phyloP scores from a whole-genome alignment of 2,888 invertebrate genomes.

The Endotricha flammealis region DNA sequence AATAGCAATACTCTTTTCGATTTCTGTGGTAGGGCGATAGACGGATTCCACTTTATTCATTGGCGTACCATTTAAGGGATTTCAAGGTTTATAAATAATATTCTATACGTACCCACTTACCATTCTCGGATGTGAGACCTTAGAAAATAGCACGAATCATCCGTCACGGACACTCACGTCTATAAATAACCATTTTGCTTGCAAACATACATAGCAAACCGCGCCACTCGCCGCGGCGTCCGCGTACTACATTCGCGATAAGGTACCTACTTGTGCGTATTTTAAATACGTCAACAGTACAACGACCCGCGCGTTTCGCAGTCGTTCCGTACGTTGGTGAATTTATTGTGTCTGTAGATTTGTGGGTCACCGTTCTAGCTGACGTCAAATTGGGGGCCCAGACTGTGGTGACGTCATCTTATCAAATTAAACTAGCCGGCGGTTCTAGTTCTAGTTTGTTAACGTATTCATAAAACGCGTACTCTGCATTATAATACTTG shows the following conservation, averaged over 20 bases:
- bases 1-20: no score
- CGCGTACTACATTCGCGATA: slow-evolving; percentile 71
- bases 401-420: slow-evolving; percentile 64
- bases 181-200: slow-evolving; percentile 72
- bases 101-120: slow-evolving; percentile 36
- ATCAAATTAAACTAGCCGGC: slow-evolving; percentile 59
- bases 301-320: slow-evolving; percentile 67
- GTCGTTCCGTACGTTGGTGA: slow-evolving; percentile 67
- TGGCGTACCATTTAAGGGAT: no score
- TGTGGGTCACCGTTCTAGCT: slow-evolving; percentile 73
- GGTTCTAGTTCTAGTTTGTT: slow-evolving; percentile 65
- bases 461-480: slow-evolving; percentile 58
- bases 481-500: slow-evolving; percentile 59
- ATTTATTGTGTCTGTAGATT: slow-evolving; percentile 77
- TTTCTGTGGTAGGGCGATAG: no score
- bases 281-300: slow-evolving; percentile 76
- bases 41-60: no score
- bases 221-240: slow-evolving; percentile 54
- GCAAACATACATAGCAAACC: slow-evolving; percentile 61
- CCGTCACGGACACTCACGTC: slow-evolving; percentile 61
- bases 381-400: slow-evolving; percentile 69
- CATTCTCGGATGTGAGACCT: slow-evolving; percentile 32
- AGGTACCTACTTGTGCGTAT: slow-evolving; percentile 72
- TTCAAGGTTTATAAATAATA: no score
- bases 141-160: slow-evolving; percentile 58